phyloP scores from a whole-genome alignment of 2,797 vertebrate species.

The Tokudaia tokunoshimensis region DNA sequence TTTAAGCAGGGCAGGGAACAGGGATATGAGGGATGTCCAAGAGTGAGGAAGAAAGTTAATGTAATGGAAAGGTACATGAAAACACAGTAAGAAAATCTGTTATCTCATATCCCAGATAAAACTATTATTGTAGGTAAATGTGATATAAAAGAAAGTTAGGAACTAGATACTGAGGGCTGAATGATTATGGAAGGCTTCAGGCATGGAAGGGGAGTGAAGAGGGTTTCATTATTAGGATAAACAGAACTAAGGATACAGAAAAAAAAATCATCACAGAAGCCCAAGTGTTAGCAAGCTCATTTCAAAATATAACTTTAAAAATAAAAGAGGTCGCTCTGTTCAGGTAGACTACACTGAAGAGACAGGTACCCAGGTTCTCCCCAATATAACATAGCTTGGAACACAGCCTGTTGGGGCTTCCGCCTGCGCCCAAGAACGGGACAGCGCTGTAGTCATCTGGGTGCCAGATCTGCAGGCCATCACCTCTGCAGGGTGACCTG shows the following conservation, averaged over 20 bases:
- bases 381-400: no score
- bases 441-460: no score
- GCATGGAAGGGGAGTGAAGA: no score
- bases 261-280: background rate
- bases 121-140: background rate
- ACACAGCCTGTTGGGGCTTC: no score
- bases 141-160: background rate
- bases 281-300: background rate
- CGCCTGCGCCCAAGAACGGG: no score
- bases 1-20: background rate
- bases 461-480: no score
- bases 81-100: background rate
- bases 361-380: no score
- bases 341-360: no score
- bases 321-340: no score
- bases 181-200: background rate
- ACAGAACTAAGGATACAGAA: no score
- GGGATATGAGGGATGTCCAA: no score
- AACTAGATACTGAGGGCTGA: background rate
- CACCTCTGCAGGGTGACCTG: no score
- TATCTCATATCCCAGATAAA: background rate
- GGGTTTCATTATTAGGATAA: background rate
- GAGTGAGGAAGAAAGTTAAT: background rate
- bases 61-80: background rate
- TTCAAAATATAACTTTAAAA: background rate